Evolutionary conservation across 2,797 vertebrate species (phyloP), one percentile per base, ranked within the genome.

Genomic region (Chaetodon trifasciatus): DNA sequence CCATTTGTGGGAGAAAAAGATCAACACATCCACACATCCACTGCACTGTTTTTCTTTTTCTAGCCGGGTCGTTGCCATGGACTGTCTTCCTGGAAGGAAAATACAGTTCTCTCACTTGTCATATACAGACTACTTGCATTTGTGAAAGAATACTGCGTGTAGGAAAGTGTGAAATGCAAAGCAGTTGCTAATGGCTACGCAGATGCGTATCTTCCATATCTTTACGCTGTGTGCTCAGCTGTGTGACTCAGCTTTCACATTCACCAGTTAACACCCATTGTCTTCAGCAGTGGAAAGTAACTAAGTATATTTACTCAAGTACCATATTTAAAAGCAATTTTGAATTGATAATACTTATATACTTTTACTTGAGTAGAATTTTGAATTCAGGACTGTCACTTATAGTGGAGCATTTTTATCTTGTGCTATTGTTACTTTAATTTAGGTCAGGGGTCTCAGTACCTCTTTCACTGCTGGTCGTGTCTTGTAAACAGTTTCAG

Each of bases 81-180:
- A 24, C 50, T 53, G 21, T 3, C 56, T 58, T 35, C 56, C 52
- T 55, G 52, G 52, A 28, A 55, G 52, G 21, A 55, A 53, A 55
- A 58, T 37, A n/a, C 3, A 21, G 8, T 37, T 55, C 52, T 28
- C 24, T 24, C 24, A 24, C n/a, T 23, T 24, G 50, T 53, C 50
- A 53, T 6, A 53, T n/a, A 12, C 50, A 24, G n/a, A 4, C n/a
- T 23, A 44, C 44, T 44, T 63, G 39, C 40, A 24, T 24, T 19
- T 64, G 23, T 17, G 15, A 64, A 46, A 28, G 28, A 44, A 24
- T 46, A 28, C 23, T 17, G n/a, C 10, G 23, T 64, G 23, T 28
- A 46, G 23, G 61, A 63, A 63, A 19, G 42, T 64, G 62, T 46
- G 42, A 64, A 64, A 64, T 64, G 42, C 62, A 28, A 46, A 47